Percentiles rank a stretch among this genome's conserved stretches.
These are phyloP conservation scores for Xiphydria camelus DNA, from an alignment of 2,888 invertebrate genomes.

Conservation along the genomic window DNA sequence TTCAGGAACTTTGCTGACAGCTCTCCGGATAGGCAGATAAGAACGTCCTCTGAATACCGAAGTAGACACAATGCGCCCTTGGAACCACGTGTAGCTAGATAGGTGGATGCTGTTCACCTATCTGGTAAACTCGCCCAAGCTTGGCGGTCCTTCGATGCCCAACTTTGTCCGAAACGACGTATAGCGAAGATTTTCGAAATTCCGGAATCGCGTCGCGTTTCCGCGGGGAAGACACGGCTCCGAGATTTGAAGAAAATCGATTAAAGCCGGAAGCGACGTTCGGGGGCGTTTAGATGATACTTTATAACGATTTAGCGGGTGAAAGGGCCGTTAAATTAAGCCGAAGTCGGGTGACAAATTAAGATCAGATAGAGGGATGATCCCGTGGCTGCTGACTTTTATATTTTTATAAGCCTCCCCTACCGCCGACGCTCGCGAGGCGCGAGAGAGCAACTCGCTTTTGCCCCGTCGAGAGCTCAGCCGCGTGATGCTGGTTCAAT, in stretches of 20 bases:
- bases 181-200: no score
- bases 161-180: background rate
- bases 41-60: constrained; percentile 56
- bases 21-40: constrained; percentile 58
- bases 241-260: no score
- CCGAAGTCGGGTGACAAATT: constrained; percentile 50
- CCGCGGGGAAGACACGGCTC: no score
- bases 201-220: no score
- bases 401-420: constrained; percentile 45
- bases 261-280: no score
- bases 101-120: no score
- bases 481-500: constrained; percentile 32
- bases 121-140: constrained; percentile 5
- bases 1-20: constrained; percentile 59
- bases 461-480: constrained; percentile 2
- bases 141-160: background rate
- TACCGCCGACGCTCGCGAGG: no score
- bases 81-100: constrained; percentile 1
- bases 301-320: constrained; percentile 28
- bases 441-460: no score
- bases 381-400: constrained; percentile 52
- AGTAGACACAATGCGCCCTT: constrained; percentile 50
- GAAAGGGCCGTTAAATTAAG: constrained; percentile 33
- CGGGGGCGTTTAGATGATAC: no score
- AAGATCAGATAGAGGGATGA: constrained; percentile 55